Percentiles rank a stretch among this genome's conserved stretches.
Conservation (phyloP, 2,888 invertebrate species). For the Aporophyla lueneburgensis region DNA sequence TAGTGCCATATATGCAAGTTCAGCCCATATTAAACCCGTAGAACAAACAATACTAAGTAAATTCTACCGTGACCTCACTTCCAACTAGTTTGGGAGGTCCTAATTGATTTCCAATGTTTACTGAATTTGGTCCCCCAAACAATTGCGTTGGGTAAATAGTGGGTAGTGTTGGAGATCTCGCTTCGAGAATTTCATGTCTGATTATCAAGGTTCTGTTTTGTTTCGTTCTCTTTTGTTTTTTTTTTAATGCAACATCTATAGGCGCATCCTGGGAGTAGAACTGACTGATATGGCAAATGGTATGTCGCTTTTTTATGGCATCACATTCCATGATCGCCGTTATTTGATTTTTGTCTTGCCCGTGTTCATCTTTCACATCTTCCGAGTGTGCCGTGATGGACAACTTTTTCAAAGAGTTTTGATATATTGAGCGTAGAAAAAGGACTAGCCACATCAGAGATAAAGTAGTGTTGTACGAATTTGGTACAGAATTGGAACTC, state of each 20-base stretch:
- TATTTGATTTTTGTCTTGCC: background rate
- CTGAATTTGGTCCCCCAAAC: slow-evolving; percentile 62
- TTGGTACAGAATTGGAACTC: background rate
- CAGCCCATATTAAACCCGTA: slow-evolving; percentile 40
- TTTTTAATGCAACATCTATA: background rate
- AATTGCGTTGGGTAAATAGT: slow-evolving; percentile 59
- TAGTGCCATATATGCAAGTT: slow-evolving; percentile 8
- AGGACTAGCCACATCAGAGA: background rate
- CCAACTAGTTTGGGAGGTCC: slow-evolving; percentile 57
- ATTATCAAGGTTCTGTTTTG: slow-evolving; percentile 20
- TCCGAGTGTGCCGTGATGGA: background rate
- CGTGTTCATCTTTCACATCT: background rate
- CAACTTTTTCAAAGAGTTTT: background rate
- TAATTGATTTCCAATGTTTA: slow-evolving; percentile 74
- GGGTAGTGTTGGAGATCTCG: slow-evolving; percentile 47
- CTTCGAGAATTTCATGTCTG: slow-evolving; percentile 38
- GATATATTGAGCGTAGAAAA: background rate
- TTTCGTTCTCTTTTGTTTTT: slow-evolving; percentile 5
- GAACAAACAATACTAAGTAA: slow-evolving; percentile 60
- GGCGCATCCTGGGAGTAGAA: background rate
- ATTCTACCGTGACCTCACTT: slow-evolving; percentile 58
- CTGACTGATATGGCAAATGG: background rate
- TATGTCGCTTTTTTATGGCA: background rate
- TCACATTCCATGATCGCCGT: background rate
- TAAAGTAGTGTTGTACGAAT: background rate